Percentiles rank a stretch among this genome's conserved stretches.
Conservation (phyloP, 2,113 vertebrate species). For the Pogonocichla stellata region DNA sequence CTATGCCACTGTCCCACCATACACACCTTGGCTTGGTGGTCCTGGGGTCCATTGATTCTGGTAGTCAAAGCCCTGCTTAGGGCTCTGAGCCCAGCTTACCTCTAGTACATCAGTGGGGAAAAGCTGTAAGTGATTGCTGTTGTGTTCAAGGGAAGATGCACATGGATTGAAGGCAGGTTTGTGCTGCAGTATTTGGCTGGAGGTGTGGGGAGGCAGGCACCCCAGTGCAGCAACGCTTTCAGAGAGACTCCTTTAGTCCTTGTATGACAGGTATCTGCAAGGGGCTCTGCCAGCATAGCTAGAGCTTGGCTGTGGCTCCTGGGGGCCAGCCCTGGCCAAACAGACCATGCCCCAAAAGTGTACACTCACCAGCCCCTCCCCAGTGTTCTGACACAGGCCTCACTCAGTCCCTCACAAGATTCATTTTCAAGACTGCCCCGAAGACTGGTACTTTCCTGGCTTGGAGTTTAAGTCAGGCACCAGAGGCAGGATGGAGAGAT, state of each 20-base stretch:
- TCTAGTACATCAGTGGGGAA: background rate
- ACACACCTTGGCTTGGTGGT: background rate
- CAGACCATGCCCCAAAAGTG: background rate
- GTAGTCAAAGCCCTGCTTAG: background rate
- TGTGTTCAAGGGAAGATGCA: background rate
- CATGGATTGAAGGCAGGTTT: background rate
- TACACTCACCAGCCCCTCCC: background rate
- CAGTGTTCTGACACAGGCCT: background rate
- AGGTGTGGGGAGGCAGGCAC: background rate
- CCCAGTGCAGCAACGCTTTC: background rate
- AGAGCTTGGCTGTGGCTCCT: background rate
- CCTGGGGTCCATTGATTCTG: background rate
- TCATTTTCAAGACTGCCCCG: background rate
- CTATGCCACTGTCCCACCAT: background rate
- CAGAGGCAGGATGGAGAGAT: background rate
- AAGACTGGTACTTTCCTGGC: background rate
- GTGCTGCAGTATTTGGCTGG: background rate
- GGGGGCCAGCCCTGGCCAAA: background rate
- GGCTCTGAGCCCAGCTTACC: background rate
- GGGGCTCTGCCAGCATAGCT: background rate
- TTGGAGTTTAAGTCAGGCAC: background rate
- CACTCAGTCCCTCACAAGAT: fast-evolving
- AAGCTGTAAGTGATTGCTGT: background rate
- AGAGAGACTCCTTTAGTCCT: background rate
- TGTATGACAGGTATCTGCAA: background rate